Evolutionary conservation across 2,113 vertebrate genomes (phyloP).

Genomic region (Peucedramus taeniatus): DNA sequence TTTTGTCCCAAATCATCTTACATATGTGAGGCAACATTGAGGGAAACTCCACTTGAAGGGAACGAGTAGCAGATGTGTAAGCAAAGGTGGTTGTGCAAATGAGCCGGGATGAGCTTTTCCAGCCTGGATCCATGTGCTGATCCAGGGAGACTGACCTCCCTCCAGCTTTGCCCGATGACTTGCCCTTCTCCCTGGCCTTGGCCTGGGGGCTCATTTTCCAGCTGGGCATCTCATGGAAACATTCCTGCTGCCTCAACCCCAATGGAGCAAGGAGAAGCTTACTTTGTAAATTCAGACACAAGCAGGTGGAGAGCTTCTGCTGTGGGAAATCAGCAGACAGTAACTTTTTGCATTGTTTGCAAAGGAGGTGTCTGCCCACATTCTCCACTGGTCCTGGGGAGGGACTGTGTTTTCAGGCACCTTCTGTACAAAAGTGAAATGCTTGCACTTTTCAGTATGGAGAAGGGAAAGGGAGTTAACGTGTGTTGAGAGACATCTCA

Average conservation of each 20-base stretch:
- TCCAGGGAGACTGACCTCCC: background rate
- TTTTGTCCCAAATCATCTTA: background rate
- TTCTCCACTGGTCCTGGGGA: background rate
- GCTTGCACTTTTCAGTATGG: background rate
- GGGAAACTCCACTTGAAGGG: background rate
- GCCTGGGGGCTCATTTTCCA: background rate
- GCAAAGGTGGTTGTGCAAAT: background rate
- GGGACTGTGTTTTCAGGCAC: background rate
- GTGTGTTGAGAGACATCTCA: background rate
- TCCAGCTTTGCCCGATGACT: background rate
- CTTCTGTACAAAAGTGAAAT: background rate
- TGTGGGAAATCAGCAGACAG: background rate
- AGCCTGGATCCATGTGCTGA: background rate
- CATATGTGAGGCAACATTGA: accelerated
- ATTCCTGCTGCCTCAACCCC: background rate
- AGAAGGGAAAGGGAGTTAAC: background rate
- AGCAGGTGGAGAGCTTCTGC: background rate
- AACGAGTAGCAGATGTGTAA: background rate
- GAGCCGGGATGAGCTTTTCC: background rate
- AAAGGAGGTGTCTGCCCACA: background rate
- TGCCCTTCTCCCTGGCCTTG: background rate
- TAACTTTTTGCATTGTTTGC: background rate
- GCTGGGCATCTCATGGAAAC: background rate
- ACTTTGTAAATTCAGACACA: background rate
- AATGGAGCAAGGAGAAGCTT: background rate